Conservation (phyloP, 2,888 invertebrate genomes). For the Drosophila algonquin region DNA sequence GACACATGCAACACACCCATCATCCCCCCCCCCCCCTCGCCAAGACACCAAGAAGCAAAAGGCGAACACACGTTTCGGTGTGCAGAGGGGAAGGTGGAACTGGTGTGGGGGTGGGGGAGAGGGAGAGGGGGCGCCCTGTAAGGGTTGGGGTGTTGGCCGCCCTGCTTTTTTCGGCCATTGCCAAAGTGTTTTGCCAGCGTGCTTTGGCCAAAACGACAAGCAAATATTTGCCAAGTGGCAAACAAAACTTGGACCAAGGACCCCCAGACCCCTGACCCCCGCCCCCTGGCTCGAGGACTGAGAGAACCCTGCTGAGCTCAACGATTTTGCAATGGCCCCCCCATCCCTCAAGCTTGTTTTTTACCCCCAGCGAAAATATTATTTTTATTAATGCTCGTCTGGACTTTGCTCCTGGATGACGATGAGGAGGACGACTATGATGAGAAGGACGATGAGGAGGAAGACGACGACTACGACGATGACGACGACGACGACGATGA, state of each 20-base stretch:
- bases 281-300: background rate
- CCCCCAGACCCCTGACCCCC: background rate
- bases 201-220: slow-evolving; percentile 50
- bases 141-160: slow-evolving; percentile 7
- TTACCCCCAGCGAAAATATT: slow-evolving; percentile 62
- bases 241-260: slow-evolving; percentile 60
- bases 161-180: slow-evolving; percentile 36
- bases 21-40: too few species aligned
- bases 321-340: slow-evolving; percentile 45
- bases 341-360: slow-evolving; percentile 16
- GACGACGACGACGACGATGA: slow-evolving; percentile 18
- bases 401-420: slow-evolving; percentile 39
- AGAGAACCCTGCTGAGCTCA: slow-evolving; percentile 60
- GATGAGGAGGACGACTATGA: slow-evolving; percentile 9
- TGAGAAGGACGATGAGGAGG: slow-evolving; percentile 14
- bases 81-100: too few species aligned
- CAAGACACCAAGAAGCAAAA: slow-evolving; percentile 8
- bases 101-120: too few species aligned
- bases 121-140: background rate
- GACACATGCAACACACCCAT: slow-evolving; percentile 66
- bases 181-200: slow-evolving; percentile 70
- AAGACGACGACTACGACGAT: slow-evolving; percentile 15
- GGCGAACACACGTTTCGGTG: background rate
- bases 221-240: slow-evolving; percentile 78
- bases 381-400: slow-evolving; percentile 78